Base-by-base conservation (phyloP, 2,797 vertebrate species). In the Euphonia xanthogaster region DNA sequence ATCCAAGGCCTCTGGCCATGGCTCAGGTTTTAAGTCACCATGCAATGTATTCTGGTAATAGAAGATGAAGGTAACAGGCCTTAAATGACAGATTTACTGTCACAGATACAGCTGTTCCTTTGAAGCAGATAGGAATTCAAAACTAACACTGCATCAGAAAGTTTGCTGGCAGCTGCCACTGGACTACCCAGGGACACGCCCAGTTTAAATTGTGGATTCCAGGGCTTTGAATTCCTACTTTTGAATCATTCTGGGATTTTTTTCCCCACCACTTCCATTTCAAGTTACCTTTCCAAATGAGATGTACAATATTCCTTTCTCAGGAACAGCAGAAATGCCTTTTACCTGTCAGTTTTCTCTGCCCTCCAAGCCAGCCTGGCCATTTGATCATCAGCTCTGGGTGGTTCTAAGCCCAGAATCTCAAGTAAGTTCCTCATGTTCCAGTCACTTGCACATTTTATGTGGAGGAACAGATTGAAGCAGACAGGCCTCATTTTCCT, bases 401-500 rank as follows among this genome's bases (percentile, higher is more conserved):
- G 75, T 75, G 71, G 58, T 93, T 95, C 72, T 70, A 71, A 63
- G 33, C 54, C 91, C 87, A 77, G 65, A 88, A 84, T 86, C 86
- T 67, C 74, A 44, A 94, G 28, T 33, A 75, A 61, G 60, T 72
- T 89, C 83, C 82, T 48, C 50, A 2, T 14, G 51, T 94, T 92
- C 62, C 82, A 91, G 82, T 77, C 90, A 61, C 78, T 72, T 68
- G 77, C 2, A 2, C 67, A 45, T 68, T 88, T 95, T 62, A 23
- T 51, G 42, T 39, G 39, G 57, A 92, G 75, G 53, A 92, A 87
- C 6, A 86, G 91, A 93, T 91, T 82, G 93, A 88, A 95, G 93
- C 85, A 95, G 97, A 86, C 94, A 93, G 78, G 24, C 44, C 77
- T 94, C 39, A 9, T 95, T 97, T 94, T 97, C 71, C 80, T 87